Percentiles rank a stretch among this genome's conserved stretches.
Evolutionary conservation across 2,113 vertebrate genomes (phyloP).

Genomic region (Hyaena hyaena): DNA sequence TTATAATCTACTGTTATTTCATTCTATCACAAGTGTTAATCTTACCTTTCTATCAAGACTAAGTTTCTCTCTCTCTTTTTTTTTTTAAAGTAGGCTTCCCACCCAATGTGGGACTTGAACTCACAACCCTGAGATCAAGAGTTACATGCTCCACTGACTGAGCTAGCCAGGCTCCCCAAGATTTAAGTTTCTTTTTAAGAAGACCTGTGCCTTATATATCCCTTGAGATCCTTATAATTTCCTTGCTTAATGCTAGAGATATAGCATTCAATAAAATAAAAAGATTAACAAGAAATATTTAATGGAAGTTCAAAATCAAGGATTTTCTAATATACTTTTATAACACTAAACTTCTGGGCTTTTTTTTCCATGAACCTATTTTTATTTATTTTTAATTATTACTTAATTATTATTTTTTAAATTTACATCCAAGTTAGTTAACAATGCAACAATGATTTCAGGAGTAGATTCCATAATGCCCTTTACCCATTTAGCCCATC

Average conservation of each 20-base stretch:
- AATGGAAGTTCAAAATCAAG: conserved; percentile 38
- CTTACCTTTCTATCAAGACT: conserved; percentile 6
- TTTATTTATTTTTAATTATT: too few relatives aligned
- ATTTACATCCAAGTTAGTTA: too few relatives aligned
- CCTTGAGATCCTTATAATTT: not conserved
- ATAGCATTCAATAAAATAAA: conserved; percentile 25
- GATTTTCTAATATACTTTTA: not conserved
- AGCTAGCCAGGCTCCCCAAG: not conserved
- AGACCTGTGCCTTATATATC: not conserved
- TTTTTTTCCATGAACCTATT: not conserved
- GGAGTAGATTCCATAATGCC: too few relatives aligned
- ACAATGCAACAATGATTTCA: too few relatives aligned
- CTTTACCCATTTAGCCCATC: too few relatives aligned
- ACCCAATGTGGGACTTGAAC: not conserved
- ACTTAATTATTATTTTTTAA: too few relatives aligned
- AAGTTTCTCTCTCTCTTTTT: not conserved
- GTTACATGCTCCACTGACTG: not conserved
- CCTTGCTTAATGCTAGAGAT: not conserved
- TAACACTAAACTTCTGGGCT: not conserved
- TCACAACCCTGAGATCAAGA: not conserved
- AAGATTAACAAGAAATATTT: conserved; percentile 46
- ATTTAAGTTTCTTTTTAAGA: not conserved
- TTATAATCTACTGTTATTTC: not conserved
- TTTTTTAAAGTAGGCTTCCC: not conserved
- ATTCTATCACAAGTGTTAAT: not conserved